Evolutionary conservation across 2,888 invertebrate species (phyloP), one percentile per base, ranked within the genome.

Genomic region (Sussaba pulchella): DNA sequence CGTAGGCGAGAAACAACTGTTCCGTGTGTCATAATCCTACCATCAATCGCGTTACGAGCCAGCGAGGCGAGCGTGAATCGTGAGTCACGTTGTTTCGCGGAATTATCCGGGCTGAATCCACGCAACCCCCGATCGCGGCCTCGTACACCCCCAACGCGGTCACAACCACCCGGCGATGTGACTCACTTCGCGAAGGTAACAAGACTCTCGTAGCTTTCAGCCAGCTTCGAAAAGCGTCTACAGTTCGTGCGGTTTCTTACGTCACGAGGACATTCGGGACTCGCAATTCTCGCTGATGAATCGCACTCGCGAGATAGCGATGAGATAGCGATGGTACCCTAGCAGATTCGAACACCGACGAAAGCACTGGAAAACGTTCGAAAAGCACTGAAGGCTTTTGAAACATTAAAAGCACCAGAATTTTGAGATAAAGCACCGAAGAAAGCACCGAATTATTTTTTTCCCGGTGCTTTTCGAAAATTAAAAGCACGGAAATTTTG

Each of bases 41-140:
- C 36, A 67, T 52, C 39, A 21, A 43, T 36, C 24, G 59, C 50
- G 21, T 14, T 52, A 41, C 10, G 6, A 52, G 63, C 24, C 26
- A 52, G 41, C 63, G 63, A 45, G 24, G 17, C 26, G 63, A 39
- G 24, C 67, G 78, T 73, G 61, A 80, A 69, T 74, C 14, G 66
- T 87, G 88, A 88, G 77, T 88, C 87, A 88, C 66, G 9, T 17
- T 6, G 12, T 75, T 79, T 83, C 80, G 72, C 72, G 47, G 77
- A 80, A 84, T 73, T 63, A 63, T 64, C 71, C 57, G 54, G 31
- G 47, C 70, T 41, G 47, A 63, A 73, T 69, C 64, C 64, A 72
- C 2, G 6, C 31, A 31, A 31, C 67, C 77, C 76, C 59, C 66
- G 74, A 66, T n/a, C 14, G 69, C 73, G 78, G 54, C 78, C 75